phyloP scores from a whole-genome alignment of 2,888 invertebrate species.

The Dermolepida albohirtum region DNA sequence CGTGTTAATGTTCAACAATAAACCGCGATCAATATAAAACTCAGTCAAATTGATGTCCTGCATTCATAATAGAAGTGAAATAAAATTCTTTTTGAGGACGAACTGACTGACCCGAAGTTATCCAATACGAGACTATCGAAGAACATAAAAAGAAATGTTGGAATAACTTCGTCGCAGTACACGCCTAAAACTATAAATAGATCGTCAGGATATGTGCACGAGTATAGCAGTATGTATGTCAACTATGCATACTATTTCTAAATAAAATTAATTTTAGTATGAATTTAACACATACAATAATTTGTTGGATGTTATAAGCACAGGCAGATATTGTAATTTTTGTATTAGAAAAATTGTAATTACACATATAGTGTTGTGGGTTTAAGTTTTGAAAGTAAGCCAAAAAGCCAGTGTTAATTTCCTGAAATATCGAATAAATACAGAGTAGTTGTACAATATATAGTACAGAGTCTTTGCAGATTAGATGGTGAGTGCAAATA shows the following conservation, averaged over 20 bases:
- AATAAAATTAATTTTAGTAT: constrained; percentile 20
- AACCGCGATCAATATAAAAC: constrained; percentile 14
- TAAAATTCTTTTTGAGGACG: constrained; percentile 6
- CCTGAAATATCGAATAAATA: no score
- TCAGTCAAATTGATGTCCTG: constrained; percentile 13
- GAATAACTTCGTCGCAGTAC: constrained; percentile 20
- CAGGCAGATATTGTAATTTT: no score
- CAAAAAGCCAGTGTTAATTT: no score
- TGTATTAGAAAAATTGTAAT: no score
- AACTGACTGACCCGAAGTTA: constrained; percentile 1
- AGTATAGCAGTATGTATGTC: constrained; percentile 26
- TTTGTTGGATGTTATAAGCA: no score
- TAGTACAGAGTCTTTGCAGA: no score
- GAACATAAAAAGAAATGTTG: background rate
- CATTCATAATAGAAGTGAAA: constrained; percentile 11
- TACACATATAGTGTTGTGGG: no score
- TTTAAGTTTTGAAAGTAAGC: no score
- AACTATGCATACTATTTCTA: constrained; percentile 28
- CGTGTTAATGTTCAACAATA: constrained; percentile 14
- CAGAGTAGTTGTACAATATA: no score
- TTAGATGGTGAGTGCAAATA: no score
- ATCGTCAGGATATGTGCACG: constrained; percentile 8
- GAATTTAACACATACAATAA: constrained; percentile 8
- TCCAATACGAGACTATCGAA: background rate
- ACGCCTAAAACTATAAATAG: constrained; percentile 25